Percentiles rank a stretch among this genome's conserved stretches.
Evolutionary conservation across 2,113 vertebrate genomes (phyloP).

Genomic region (Osmerus mordax): DNA sequence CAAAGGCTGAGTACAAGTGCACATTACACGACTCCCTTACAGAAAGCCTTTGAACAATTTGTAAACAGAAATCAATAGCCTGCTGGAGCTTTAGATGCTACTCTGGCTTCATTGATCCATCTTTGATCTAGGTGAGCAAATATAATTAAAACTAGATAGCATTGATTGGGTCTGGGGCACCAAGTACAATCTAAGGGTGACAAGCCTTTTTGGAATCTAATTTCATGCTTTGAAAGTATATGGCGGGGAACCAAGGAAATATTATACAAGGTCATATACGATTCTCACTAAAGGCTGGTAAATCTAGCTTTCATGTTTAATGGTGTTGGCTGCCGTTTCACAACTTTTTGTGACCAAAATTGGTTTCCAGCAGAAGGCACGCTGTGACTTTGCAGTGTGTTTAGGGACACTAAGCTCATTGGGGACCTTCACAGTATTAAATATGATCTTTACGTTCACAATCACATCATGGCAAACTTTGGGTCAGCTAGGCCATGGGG

Average conservation of each 20-base stretch:
- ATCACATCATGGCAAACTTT: background rate
- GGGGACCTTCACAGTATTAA: conserved; percentile 1
- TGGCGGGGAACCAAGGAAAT: background rate
- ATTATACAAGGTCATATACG: conserved; percentile 1
- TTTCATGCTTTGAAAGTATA: background rate
- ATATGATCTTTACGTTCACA: background rate
- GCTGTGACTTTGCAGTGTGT: conserved; percentile 4
- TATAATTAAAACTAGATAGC: conserved; percentile 7
- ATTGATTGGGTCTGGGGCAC: background rate
- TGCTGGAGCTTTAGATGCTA: conserved; percentile 16
- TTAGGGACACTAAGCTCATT: conserved; percentile 22
- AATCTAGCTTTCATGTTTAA: conserved; percentile 21
- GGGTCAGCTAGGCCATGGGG: background rate
- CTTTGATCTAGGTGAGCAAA: conserved; percentile 21
- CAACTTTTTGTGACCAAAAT: conserved; percentile 9
- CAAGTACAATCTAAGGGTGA: background rate
- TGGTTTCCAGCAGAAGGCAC: background rate
- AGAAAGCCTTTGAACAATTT: conserved; percentile 19
- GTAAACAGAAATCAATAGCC: conserved; percentile 26
- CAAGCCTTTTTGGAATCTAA: background rate
- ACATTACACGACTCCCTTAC: background rate
- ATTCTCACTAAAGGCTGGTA: conserved; percentile 8
- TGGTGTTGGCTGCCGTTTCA: conserved; percentile 15
- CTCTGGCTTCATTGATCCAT: conserved; percentile 15
- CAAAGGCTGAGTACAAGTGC: conserved; percentile 3